Conservation (phyloP, 2,888 invertebrate species). For the Nomada fabriciana region DNA sequence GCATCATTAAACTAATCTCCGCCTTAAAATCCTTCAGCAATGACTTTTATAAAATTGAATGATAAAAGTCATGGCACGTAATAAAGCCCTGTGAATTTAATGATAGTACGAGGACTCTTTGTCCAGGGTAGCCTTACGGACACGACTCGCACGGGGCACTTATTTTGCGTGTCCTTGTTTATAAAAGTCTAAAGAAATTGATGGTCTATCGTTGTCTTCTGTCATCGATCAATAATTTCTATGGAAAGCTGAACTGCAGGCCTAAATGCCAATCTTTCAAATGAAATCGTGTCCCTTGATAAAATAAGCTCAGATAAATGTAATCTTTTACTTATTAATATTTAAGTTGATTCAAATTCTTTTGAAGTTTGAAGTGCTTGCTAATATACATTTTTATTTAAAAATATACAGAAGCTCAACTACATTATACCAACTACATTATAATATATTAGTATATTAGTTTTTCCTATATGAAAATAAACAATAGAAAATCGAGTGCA, state of each 20-base stretch:
- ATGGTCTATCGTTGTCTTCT: neutral
- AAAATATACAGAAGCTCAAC: no score
- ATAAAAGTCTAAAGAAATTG: slow-evolving; percentile 12
- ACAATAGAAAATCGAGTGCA: no score
- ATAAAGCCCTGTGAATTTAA: slow-evolving; percentile 31
- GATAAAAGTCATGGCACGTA: slow-evolving; percentile 31
- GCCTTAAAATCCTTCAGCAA: neutral
- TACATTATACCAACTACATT: no score
- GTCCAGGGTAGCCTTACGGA: slow-evolving; percentile 25
- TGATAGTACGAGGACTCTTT: neutral
- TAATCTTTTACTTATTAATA: no score
- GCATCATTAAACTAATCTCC: neutral
- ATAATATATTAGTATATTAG: no score
- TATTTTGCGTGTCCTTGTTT: slow-evolving; percentile 18
- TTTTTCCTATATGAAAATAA: no score
- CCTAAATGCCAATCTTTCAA: no score
- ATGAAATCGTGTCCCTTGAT: no score
- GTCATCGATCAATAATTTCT: slow-evolving; percentile 1
- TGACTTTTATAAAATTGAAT: neutral
- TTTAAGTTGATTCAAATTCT: no score
- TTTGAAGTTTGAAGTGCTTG: no score
- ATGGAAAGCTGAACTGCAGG: neutral
- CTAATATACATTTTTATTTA: no score
- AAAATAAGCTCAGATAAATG: no score
- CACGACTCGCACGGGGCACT: slow-evolving; percentile 13